A percentile compares a stretch with the other conserved stretches of the same genome.
Evolutionary conservation across 2,888 invertebrate species (phyloP).

Genomic region (Dendrolimus pini): DNA sequence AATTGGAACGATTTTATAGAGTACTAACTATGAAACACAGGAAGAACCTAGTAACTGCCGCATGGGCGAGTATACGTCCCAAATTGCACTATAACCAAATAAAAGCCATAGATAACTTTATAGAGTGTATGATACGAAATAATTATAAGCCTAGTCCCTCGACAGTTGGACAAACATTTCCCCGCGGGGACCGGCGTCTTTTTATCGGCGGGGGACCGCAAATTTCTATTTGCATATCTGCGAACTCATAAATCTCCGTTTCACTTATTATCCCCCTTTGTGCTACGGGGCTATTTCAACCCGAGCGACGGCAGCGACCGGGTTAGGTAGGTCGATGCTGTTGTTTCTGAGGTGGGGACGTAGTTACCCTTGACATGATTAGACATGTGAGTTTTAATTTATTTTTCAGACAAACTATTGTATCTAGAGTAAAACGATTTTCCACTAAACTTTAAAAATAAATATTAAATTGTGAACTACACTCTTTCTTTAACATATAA

Average conservation of each 20-base stretch:
- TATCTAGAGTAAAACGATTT: too few species aligned
- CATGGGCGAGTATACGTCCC: background rate
- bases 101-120: constrained; percentile 11
- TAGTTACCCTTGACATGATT: background rate
- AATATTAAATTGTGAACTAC: too few species aligned
- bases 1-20: too few species aligned
- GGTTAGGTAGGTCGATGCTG: constrained; percentile 29
- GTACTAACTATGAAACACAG: too few species aligned
- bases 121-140: constrained; percentile 42
- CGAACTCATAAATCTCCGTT: constrained; percentile 73
- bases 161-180: constrained; percentile 67
- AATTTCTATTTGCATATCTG: constrained; percentile 76
- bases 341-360: background rate
- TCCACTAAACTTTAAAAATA: too few species aligned
- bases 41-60: background rate
- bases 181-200: constrained; percentile 60
- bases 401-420: too few species aligned
- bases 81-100: background rate
- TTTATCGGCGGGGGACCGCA: constrained; percentile 72
- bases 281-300: constrained; percentile 37
- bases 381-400: background rate
- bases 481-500: too few species aligned
- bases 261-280: constrained; percentile 69
- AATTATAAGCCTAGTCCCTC: constrained; percentile 59
- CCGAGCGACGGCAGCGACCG: constrained; percentile 21